phyloP scores from a whole-genome alignment of 2,888 invertebrate genomes.

The Pseudeuparius sepicola region DNA sequence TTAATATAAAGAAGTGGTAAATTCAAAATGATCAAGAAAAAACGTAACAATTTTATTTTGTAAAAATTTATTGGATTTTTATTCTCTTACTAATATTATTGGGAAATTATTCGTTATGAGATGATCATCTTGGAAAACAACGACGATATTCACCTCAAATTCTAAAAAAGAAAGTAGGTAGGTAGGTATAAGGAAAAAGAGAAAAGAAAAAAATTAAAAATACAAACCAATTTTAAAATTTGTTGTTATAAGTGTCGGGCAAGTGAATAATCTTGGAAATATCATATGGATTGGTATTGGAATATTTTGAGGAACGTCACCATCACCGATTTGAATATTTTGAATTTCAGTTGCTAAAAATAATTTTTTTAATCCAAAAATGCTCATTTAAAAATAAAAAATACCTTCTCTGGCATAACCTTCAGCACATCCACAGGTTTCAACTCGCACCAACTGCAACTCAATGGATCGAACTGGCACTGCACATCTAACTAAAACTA shows the following conservation, averaged over 20 bases:
- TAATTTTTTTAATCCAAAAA: constrained; percentile 16
- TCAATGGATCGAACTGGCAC: constrained; percentile 86
- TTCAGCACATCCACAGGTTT: constrained; percentile 89
- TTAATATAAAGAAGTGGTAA: too few relatives aligned
- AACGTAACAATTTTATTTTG: not conserved
- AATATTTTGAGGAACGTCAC: constrained; percentile 73
- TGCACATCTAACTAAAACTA: constrained; percentile 72
- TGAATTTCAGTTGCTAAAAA: constrained; percentile 89
- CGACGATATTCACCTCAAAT: constrained; percentile 88
- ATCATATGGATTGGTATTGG: constrained; percentile 91
- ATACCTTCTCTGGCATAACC: constrained; percentile 86
- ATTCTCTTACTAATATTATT: constrained; percentile 49
- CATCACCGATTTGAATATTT: constrained; percentile 94
- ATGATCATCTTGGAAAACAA: constrained; percentile 88
- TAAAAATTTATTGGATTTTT: constrained; percentile 18
- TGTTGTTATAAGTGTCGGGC: constrained; percentile 80
- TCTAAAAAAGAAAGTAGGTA: constrained; percentile 52
- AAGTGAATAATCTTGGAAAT: constrained; percentile 89
- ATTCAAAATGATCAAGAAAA: too few relatives aligned
- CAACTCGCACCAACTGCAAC: constrained; percentile 86
- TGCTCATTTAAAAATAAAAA: constrained; percentile 8
- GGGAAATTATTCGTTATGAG: constrained; percentile 93
- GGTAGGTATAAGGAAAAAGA: constrained; percentile 24
- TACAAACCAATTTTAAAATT: constrained; percentile 88
- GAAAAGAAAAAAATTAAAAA: constrained; percentile 23